Evolutionary conservation across 2,113 vertebrate species (phyloP).

Genomic region (Jacana jacana): DNA sequence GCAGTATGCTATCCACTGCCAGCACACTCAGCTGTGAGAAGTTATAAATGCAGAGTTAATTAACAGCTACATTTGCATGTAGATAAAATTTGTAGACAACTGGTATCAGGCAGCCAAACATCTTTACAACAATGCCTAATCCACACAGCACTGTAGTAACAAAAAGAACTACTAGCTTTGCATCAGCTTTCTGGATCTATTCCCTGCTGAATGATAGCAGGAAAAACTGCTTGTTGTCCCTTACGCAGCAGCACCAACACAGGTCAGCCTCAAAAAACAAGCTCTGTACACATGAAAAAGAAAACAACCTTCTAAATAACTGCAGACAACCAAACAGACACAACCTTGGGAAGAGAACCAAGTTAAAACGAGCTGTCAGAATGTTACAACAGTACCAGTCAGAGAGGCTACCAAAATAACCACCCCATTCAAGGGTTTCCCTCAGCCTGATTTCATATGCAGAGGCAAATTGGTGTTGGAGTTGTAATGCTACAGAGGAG

Average conservation of each 20-base stretch:
- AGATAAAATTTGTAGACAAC: constrained; percentile 23
- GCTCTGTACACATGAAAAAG: background rate
- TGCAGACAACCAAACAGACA: background rate
- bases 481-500: background rate
- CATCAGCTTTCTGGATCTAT: background rate
- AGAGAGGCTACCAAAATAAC: background rate
- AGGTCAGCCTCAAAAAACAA: background rate
- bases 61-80: background rate
- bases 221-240: background rate
- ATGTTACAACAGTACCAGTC: background rate
- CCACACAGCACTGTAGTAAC: background rate
- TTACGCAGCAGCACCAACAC: background rate
- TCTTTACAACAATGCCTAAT: constrained; percentile 33
- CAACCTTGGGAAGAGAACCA: background rate
- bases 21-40: background rate
- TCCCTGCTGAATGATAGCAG: background rate
- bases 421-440: background rate
- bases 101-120: constrained; percentile 23
- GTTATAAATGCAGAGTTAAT: background rate
- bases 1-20: background rate
- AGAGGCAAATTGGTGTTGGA: background rate
- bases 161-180: constrained; percentile 40
- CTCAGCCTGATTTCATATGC: background rate
- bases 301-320: background rate
- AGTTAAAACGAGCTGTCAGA: background rate